Base-by-base conservation (phyloP, 2,797 vertebrate species). In the Staurois parvus region DNA sequence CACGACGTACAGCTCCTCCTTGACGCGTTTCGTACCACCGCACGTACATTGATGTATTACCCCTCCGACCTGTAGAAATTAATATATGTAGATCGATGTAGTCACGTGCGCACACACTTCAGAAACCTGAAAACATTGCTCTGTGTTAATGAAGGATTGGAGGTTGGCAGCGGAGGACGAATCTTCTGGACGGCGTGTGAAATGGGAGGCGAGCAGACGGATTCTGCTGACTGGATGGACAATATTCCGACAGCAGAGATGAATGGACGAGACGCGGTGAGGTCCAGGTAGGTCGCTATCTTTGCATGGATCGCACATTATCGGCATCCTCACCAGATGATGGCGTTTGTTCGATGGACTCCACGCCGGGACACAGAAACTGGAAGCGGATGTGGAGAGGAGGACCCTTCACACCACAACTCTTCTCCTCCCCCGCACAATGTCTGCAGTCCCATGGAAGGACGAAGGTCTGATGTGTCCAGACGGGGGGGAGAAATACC, bases 331-430 rank as follows among this genome's bases (percentile, higher is more conserved):
- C 28, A 81, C 64, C 29, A 74, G 84, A 82, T 84, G 81, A 83
- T 37, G 37, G 83, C 84, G 56, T 48, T 86, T n/a, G 0, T 9
- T 21, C 75, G 74, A 52, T 0, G 80, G 75, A 88, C 15, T 52
- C 8, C 0, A 5, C 30, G 34, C 81, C 87, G 87, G 83, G 88
- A 83, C 12, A 82, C 1, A 59, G 83, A 89, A 91, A 85, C 45
- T 72, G 52, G 42, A 87, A 88, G 85, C 89, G 91, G 88, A 89
- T 87, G 88, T 88, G 9, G 84, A 87, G 66, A 78, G 70, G 85
- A 84, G 26, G 48, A 67, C n/a, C 74, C 21, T 78, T 48, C 29
- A 88, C 88, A 84, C 73, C 64, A 45, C 34, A 89, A 48, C 42
- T 42, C 69, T 88, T 83, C 79, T 84, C 86, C 83, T 81, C 52